These are phyloP conservation scores for Pristionchus pacificus DNA, from an alignment of 1,140 invertebrate species.

Conservation along the genomic window DNA sequence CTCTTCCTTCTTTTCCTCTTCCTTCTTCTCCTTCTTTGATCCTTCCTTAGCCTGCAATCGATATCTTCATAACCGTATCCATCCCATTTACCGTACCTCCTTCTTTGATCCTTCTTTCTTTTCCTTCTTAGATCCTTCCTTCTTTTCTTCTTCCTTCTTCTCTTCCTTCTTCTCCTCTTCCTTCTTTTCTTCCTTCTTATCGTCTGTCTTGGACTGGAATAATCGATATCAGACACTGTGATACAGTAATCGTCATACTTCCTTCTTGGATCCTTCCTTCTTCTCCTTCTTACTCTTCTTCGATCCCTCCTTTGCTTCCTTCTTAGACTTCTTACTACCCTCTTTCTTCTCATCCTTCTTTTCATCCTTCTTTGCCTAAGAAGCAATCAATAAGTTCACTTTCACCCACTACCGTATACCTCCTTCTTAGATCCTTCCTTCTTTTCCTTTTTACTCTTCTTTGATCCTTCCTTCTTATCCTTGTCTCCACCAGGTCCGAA, in stretches of 20 bases:
- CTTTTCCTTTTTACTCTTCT: constrained; percentile 11
- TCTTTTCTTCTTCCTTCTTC: not conserved
- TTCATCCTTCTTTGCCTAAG: not conserved
- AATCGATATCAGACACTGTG: constrained; percentile 5
- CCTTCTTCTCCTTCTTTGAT: not conserved
- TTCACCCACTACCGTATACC: constrained; percentile 15
- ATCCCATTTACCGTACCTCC: too few relatives aligned
- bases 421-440: constrained; percentile 5
- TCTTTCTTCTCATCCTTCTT: not conserved
- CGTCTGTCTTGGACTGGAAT: constrained; percentile 3
- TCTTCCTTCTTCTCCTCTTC: constrained; percentile 1
- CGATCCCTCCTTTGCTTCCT: not conserved
- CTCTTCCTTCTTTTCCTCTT: not conserved
- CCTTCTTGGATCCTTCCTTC: not conserved
- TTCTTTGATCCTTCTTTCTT: constrained; percentile 3
- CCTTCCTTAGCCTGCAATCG: too few relatives aligned
- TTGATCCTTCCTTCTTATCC: too few relatives aligned
- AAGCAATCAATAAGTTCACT: not conserved
- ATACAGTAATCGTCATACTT: not conserved
- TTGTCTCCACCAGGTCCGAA: constrained; percentile 9
- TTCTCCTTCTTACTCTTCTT: not conserved
- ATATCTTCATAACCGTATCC: too few relatives aligned
- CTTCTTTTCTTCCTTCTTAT: constrained; percentile 11
- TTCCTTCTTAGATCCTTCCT: not conserved
- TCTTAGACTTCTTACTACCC: not conserved